Conservation (phyloP, 2,113 vertebrate genomes). For the Rhinolophus ferrumequinum region DNA sequence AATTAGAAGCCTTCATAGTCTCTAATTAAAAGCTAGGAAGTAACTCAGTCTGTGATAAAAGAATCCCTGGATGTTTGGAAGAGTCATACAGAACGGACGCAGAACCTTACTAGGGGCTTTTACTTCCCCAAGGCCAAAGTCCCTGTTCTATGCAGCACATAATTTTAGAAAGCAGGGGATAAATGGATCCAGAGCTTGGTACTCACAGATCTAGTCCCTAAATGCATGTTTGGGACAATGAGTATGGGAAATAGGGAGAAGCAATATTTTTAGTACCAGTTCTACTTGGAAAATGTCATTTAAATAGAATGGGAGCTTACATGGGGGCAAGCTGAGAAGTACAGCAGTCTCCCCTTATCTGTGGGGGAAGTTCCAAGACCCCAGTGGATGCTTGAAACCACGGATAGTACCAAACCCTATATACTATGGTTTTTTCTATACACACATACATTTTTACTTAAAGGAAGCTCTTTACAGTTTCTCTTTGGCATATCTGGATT, state of each 20-base stretch:
- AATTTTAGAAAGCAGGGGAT: accelerated
- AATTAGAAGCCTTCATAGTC: background rate
- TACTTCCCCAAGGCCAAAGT: background rate
- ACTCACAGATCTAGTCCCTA: background rate
- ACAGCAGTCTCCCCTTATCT: background rate
- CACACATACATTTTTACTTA: background rate
- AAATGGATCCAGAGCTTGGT: background rate
- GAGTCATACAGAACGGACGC: background rate
- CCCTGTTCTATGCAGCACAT: background rate
- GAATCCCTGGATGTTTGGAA: conserved; percentile 30
- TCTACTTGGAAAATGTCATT: background rate
- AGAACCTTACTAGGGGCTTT: background rate
- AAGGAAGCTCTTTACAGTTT: background rate
- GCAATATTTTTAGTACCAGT: background rate
- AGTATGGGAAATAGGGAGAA: background rate
- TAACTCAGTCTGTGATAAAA: conserved; percentile 12
- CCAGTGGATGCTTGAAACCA: background rate
- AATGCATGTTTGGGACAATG: background rate
- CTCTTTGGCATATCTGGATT: background rate
- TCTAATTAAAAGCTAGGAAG: conserved; percentile 44
- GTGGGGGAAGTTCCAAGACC: background rate
- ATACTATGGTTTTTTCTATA: background rate
- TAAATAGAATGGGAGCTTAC: background rate
- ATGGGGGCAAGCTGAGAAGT: background rate
- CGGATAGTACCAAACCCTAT: background rate